phyloP scores from a whole-genome alignment of 1,140 invertebrate genomes.

The Drosophila mojavensis region DNA sequence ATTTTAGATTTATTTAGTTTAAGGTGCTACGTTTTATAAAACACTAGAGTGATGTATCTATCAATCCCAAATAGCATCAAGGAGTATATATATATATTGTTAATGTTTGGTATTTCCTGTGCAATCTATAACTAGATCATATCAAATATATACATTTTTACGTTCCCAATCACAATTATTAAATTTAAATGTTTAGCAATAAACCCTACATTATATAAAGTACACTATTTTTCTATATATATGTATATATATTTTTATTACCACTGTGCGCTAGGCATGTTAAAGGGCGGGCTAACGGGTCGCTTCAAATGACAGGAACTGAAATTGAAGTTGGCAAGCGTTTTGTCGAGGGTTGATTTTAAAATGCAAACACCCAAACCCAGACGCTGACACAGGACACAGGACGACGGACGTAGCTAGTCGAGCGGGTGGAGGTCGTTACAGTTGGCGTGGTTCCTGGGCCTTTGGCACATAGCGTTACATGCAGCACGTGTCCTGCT shows the following conservation, averaged over 20 bases:
- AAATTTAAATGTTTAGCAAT: too few species aligned
- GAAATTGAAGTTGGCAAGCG: slow-evolving; percentile 80
- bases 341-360: slow-evolving; percentile 76
- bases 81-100: too few species aligned
- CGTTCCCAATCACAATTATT: too few species aligned
- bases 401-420: slow-evolving; percentile 14
- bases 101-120: too few species aligned
- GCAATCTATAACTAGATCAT: too few species aligned
- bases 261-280: slow-evolving; percentile 28
- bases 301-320: slow-evolving; percentile 71
- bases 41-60: too few species aligned
- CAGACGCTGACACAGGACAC: slow-evolving; percentile 24
- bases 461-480: slow-evolving; percentile 58
- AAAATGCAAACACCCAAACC: slow-evolving; percentile 75
- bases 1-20: too few species aligned
- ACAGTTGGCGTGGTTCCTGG: slow-evolving; percentile 41
- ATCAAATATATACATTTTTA: too few species aligned
- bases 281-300: slow-evolving; percentile 18
- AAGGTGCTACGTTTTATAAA: too few species aligned
- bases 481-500: slow-evolving; percentile 56
- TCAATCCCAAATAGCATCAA: too few species aligned
- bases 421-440: slow-evolving; percentile 34
- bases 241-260: neutral
- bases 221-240: too few species aligned
- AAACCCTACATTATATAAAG: too few species aligned